Base-by-base conservation (phyloP, 2,797 vertebrate genomes). In the Phataginus tricuspis region DNA sequence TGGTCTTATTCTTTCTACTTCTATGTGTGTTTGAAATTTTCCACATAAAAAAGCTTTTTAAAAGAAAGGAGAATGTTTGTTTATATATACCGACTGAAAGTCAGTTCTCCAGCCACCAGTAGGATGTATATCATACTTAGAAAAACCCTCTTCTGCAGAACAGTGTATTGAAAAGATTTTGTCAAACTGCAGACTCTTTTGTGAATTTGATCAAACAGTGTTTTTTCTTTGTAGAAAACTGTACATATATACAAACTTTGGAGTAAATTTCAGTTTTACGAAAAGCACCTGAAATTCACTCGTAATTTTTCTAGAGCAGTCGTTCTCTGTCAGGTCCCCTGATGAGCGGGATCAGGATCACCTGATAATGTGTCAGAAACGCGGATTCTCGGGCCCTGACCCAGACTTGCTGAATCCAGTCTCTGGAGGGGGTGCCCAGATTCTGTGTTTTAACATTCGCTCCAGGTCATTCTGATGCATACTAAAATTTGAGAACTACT, bases 171-270 rank as follows among this genome's bases (percentile, higher is more conserved):
- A 83, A 78, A 87, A 71, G 55, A 59, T 80, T 80, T 86, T 91
- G 34, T 66, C 25, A 68, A 39, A 78, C 79, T 61, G 42, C 2
- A 80, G 31, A 69, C 19, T 90, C 2, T 87, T 29, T 39, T 66
- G 66, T 94, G 74, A 91, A 89, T 88, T 86, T 95, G 68, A 74
- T 77, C 21, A 88, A 93, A 86, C 16, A 23, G 6, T 93, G 34
- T 23, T 63, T 96, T 95, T 74, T 68, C 12, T 57, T 12, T 79
- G 7, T 31, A 94, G 72, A 89, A 57, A 95, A 94, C 88, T 71
- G 45, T 25, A 64, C 10, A 19, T 79, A 14, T 68, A 39, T 4
- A 85, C 6, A 91, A 57, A 51, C 53, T 96, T 82, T 82, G n/a
- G 51, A 79, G 37, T 95, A 82, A 59, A 85, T 94, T 83, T 89